Conservation (phyloP, 2,113 vertebrate species). For the Xiphorhynchus elegans region DNA sequence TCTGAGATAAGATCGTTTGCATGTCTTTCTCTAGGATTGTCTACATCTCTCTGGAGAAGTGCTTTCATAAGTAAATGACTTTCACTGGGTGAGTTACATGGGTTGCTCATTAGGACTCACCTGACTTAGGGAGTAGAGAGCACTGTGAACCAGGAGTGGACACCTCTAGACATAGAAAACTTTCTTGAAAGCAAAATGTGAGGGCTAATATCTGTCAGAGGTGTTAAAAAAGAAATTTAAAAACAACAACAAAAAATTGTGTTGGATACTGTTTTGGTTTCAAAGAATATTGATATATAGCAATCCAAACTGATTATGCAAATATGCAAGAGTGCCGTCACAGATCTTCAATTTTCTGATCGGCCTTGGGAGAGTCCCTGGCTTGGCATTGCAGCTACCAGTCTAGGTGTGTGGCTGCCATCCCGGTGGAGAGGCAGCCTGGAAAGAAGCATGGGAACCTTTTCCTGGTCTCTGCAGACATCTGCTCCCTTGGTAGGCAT, state of each 20-base stretch:
- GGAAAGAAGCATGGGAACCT: background rate
- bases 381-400: background rate
- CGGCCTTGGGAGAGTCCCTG: background rate
- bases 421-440: rapidly evolving
- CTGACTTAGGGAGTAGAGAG: background rate
- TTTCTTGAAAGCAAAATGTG: background rate
- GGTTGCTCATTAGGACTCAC: background rate
- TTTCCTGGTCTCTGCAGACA: rapidly evolving
- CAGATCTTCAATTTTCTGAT: background rate
- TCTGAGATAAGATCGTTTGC: background rate
- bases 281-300: background rate
- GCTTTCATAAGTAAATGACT: background rate
- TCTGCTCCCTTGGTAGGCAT: rapidly evolving
- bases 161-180: background rate
- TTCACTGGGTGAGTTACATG: background rate
- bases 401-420: background rate
- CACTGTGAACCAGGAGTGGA: background rate
- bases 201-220: background rate
- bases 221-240: background rate
- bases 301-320: background rate
- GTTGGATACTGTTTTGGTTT: background rate
- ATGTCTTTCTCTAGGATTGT: background rate
- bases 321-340: background rate
- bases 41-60: background rate
- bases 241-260: background rate